Evolutionary conservation across 2,888 invertebrate species (phyloP).

Genomic region (Volucella inflata): DNA sequence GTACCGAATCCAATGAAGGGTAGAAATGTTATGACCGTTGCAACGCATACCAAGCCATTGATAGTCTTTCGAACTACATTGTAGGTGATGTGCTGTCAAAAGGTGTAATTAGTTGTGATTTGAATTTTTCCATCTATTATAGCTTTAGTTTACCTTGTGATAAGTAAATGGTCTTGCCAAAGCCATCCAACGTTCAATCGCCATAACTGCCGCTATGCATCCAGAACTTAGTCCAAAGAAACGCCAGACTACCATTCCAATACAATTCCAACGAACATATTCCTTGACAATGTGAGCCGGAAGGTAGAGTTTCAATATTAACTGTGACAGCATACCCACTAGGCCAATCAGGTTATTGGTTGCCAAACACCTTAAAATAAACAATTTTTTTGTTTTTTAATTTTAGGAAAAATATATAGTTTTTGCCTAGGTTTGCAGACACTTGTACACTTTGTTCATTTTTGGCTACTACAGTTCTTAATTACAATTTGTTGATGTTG

Average conservation of each 20-base stretch:
- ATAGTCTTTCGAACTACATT: slow-evolving; percentile 89
- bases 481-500: too few species aligned
- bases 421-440: background rate
- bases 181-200: slow-evolving; percentile 93
- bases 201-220: slow-evolving; percentile 95
- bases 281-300: slow-evolving; percentile 79
- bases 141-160: slow-evolving; percentile 88
- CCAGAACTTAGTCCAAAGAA: slow-evolving; percentile 94
- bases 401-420: background rate
- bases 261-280: slow-evolving; percentile 81
- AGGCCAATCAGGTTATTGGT: slow-evolving; percentile 91
- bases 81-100: slow-evolving; percentile 91
- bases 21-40: slow-evolving; percentile 89
- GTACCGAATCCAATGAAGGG: slow-evolving; percentile 90
- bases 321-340: slow-evolving; percentile 90
- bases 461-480: too few species aligned
- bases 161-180: slow-evolving; percentile 94
- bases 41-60: slow-evolving; percentile 88
- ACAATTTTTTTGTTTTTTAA: slow-evolving; percentile 6
- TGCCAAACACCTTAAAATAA: slow-evolving; percentile 88
- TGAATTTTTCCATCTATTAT: slow-evolving; percentile 7
- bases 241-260: slow-evolving; percentile 88
- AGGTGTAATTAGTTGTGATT: slow-evolving; percentile 28
- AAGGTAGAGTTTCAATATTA: slow-evolving; percentile 85
- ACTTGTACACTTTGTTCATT: too few species aligned